A percentile compares a stretch with the other conserved stretches of the same genome.
These are phyloP conservation scores for Ceryle rudis DNA, from an alignment of 2,797 vertebrate genomes.

Conservation along the genomic window DNA sequence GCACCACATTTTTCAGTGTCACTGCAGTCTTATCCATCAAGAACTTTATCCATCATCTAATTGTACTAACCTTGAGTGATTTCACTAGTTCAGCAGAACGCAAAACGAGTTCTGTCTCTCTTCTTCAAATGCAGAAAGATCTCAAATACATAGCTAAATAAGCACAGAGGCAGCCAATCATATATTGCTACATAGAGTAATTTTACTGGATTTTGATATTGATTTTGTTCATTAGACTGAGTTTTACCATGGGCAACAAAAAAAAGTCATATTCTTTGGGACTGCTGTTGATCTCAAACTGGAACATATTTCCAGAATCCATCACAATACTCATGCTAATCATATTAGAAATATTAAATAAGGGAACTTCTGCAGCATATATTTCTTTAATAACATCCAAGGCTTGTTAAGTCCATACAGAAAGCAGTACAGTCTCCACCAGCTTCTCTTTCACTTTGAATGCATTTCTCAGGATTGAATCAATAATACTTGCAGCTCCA, in stretches of 20 bases:
- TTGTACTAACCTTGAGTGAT: constrained; percentile 47
- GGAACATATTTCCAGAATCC: not conserved
- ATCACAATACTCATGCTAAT: not conserved
- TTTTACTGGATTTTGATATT: not conserved
- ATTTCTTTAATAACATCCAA: not conserved
- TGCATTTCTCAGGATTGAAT: not conserved
- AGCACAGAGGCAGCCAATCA: not conserved
- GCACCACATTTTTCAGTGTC: constrained; percentile 41
- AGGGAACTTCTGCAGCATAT: not conserved
- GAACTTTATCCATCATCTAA: constrained; percentile 11
- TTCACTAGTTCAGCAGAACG: constrained; percentile 37
- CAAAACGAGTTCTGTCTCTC: not conserved
- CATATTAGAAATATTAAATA: not conserved
- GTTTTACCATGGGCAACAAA: not conserved
- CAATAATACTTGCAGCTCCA: not conserved
- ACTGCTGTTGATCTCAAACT: not conserved
- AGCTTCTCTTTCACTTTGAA: not conserved
- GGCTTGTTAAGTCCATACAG: not conserved
- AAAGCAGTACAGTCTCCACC: not conserved
- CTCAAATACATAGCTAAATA: not conserved
- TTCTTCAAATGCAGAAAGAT: not conserved
- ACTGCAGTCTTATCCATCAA: constrained; percentile 9
- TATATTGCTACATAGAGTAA: not conserved
- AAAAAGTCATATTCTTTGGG: not conserved
- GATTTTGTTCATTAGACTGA: not conserved